A percentile compares a stretch with the other conserved stretches of the same genome.
Conservation (phyloP, 2,113 vertebrate genomes). For the Misgurnus mizolepis region DNA sequence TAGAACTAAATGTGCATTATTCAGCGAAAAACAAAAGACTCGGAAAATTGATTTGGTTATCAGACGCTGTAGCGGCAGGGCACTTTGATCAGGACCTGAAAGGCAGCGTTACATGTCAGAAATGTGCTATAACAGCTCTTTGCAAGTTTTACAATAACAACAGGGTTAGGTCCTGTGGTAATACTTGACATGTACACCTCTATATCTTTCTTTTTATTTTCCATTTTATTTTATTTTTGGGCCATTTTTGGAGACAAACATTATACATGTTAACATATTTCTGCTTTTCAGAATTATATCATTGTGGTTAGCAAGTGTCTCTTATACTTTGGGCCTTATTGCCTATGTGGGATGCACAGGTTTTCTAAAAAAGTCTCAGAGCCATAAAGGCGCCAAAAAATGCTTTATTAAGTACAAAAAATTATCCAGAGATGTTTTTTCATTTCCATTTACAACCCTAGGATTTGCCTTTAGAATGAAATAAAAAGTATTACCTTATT, state of each 20-base stretch:
- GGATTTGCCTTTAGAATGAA: too few relatives aligned
- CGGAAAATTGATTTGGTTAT: conserved; percentile 80
- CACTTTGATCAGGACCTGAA: conserved; percentile 79
- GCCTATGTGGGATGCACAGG: too few relatives aligned
- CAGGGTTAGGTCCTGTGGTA: conserved; percentile 66
- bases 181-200: conserved; percentile 13
- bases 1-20: conserved; percentile 83
- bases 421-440: too few relatives aligned
- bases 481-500: too few relatives aligned
- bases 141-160: conserved; percentile 79
- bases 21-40: conserved; percentile 84
- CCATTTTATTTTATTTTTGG: conserved; percentile 25
- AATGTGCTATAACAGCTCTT: conserved; percentile 79
- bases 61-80: conserved; percentile 66
- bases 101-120: conserved; percentile 76
- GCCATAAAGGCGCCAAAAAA: too few relatives aligned
- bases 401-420: too few relatives aligned
- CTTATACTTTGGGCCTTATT: too few relatives aligned
- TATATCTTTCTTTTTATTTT: conserved; percentile 30
- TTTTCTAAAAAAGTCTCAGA: too few relatives aligned
- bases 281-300: background rate
- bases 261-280: background rate
- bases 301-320: too few relatives aligned
- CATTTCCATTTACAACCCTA: too few relatives aligned
- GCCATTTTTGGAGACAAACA: background rate